These are phyloP conservation scores for Caranx melampygus DNA, from an alignment of 2,113 vertebrate species.

Conservation along the genomic window DNA sequence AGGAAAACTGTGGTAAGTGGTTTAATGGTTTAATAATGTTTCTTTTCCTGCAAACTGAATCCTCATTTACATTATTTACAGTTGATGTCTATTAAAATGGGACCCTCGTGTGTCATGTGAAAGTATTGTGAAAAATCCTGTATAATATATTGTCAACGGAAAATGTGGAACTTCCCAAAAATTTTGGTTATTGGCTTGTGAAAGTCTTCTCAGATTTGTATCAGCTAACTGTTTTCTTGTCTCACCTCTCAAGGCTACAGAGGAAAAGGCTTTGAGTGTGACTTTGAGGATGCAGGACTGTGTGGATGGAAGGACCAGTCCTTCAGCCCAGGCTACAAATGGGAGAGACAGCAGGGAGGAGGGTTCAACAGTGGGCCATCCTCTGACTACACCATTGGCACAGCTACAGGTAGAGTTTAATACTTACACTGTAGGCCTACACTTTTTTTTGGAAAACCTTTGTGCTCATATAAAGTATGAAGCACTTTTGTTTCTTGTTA, in stretches of 20 bases:
- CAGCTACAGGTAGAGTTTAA: slow-evolving; percentile 82
- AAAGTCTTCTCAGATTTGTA: background rate
- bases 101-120: too few species aligned
- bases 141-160: background rate
- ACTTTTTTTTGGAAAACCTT: too few species aligned
- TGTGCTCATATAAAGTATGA: too few species aligned
- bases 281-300: slow-evolving; percentile 85
- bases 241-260: slow-evolving; percentile 82
- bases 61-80: background rate
- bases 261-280: slow-evolving; percentile 81
- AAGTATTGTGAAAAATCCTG: too few species aligned
- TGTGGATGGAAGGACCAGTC: slow-evolving; percentile 89
- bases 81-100: background rate
- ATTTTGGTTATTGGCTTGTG: background rate
- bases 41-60: too few species aligned
- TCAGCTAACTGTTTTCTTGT: background rate
- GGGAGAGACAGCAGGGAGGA: slow-evolving; percentile 84
- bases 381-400: slow-evolving; percentile 89
- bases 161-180: too few species aligned
- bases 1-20: slow-evolving; percentile 89
- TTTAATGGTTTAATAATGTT: slow-evolving; percentile 23
- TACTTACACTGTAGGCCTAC: background rate
- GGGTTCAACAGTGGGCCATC: slow-evolving; percentile 63
- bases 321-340: slow-evolving; percentile 74
- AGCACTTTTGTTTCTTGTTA: background rate